A percentile compares a stretch with the other conserved stretches of the same genome.
Evolutionary conservation across 2,888 invertebrate genomes (phyloP).

Genomic region (Belgica antarctica): DNA sequence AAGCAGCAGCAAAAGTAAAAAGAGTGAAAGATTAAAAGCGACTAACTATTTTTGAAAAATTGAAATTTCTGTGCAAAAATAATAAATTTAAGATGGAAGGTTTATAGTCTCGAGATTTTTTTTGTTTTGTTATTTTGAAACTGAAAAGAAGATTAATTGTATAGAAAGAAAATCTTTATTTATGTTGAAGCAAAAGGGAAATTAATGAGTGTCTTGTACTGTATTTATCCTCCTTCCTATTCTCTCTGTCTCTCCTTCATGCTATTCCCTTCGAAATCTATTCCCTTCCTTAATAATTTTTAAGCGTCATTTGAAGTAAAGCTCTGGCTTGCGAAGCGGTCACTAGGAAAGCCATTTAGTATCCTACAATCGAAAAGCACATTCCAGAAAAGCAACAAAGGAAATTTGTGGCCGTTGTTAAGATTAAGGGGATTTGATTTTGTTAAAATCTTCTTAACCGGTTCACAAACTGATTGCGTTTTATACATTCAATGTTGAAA

Average conservation of each 20-base stretch:
- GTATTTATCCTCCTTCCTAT: conserved; percentile 32
- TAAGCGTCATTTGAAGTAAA: neutral
- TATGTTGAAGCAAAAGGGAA: conserved; percentile 28
- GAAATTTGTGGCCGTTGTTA: too few relatives aligned
- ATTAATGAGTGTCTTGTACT: conserved; percentile 44
- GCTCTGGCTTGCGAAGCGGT: neutral
- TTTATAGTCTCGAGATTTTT: too few relatives aligned
- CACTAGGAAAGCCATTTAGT: neutral
- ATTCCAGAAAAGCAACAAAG: too few relatives aligned
- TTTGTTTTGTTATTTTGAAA: neutral
- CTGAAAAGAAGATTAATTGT: neutral
- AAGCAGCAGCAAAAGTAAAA: neutral
- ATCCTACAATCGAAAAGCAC: too few relatives aligned
- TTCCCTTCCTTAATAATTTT: neutral
- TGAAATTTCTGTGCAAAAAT: too few relatives aligned
- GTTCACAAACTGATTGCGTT: too few relatives aligned
- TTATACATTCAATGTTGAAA: too few relatives aligned
- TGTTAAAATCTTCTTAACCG: too few relatives aligned
- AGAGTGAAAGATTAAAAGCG: neutral
- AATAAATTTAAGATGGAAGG: too few relatives aligned
- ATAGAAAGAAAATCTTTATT: neutral
- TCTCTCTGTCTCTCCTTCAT: conserved; percentile 16
- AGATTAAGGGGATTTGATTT: too few relatives aligned
- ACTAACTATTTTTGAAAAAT: neutral
- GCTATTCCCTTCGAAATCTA: neutral